Conservation (phyloP, 2,113 vertebrate species). For the Eurypyga helias region DNA sequence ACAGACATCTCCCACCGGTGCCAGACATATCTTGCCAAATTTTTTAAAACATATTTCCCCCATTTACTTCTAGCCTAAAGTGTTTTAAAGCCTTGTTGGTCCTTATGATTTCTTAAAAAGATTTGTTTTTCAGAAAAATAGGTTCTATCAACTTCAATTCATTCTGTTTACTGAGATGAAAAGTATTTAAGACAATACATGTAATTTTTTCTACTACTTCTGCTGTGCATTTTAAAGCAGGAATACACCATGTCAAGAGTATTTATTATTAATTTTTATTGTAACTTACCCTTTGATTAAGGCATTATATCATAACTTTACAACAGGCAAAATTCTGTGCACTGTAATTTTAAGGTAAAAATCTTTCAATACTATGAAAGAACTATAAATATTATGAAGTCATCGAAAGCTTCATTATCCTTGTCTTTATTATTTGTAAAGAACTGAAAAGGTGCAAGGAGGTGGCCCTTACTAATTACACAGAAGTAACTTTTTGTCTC, state of each 20-base stretch:
- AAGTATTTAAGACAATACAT: background rate
- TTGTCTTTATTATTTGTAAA: background rate
- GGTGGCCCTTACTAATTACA: background rate
- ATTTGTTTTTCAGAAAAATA: background rate
- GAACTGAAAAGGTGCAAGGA: background rate
- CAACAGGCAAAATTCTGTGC: background rate
- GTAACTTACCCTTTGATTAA: slow-evolving; percentile 9
- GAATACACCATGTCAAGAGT: background rate
- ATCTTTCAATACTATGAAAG: background rate
- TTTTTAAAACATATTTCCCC: background rate
- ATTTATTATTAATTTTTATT: slow-evolving; percentile 4
- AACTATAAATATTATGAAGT: slow-evolving; percentile 30
- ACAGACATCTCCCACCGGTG: background rate
- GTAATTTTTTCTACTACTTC: background rate
- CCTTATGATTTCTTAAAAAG: background rate
- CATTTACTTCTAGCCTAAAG: background rate
- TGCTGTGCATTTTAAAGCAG: background rate
- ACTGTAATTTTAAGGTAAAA: slow-evolving; percentile 39
- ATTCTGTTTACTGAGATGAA: background rate
- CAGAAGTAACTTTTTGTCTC: background rate
- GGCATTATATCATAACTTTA: background rate
- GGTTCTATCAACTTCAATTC: background rate
- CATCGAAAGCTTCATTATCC: background rate
- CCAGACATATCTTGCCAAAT: background rate
- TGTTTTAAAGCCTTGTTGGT: background rate